These are phyloP conservation scores for Pilophorus perplexus DNA, from an alignment of 2,888 invertebrate species.

Conservation along the genomic window DNA sequence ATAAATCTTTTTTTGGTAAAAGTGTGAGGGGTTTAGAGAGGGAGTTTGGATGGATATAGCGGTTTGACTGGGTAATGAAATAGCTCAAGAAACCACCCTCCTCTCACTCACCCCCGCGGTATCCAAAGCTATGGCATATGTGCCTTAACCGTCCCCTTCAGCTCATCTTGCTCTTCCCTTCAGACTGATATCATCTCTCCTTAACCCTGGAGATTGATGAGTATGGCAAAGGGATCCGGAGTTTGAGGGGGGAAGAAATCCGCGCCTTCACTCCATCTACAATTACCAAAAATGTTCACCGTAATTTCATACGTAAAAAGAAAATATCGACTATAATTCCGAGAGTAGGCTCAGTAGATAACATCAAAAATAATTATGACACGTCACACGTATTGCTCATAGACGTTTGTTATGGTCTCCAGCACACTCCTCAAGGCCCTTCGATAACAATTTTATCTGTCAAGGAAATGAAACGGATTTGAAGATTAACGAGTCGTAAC, in stretches of 20 bases:
- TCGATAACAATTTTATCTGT: neutral
- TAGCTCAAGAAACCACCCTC: slow-evolving; percentile 11
- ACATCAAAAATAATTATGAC: no score
- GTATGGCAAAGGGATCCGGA: neutral
- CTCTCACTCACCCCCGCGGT: neutral
- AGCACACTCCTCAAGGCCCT: neutral
- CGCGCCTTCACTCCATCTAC: slow-evolving; percentile 1
- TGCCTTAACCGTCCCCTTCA: slow-evolving; percentile 16
- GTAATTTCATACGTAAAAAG: no score
- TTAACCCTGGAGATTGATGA: slow-evolving; percentile 28
- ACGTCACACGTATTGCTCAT: no score
- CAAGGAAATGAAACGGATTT: slow-evolving; percentile 16
- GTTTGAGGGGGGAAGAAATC: slow-evolving; percentile 4
- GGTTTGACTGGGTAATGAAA: slow-evolving; percentile 30
- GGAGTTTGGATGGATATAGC: slow-evolving; percentile 14
- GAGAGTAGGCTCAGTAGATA: no score
- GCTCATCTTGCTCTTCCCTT: no score
- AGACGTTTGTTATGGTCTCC: neutral
- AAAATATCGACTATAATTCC: no score
- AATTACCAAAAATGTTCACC: no score
- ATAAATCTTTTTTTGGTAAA: slow-evolving; percentile 26
- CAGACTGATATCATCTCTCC: slow-evolving; percentile 8
- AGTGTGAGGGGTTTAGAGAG: neutral
- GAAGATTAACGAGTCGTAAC: slow-evolving; percentile 5
- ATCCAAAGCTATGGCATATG: slow-evolving; percentile 19